Conservation (phyloP, 2,888 invertebrate species). For the Cepaea hortensis region DNA sequence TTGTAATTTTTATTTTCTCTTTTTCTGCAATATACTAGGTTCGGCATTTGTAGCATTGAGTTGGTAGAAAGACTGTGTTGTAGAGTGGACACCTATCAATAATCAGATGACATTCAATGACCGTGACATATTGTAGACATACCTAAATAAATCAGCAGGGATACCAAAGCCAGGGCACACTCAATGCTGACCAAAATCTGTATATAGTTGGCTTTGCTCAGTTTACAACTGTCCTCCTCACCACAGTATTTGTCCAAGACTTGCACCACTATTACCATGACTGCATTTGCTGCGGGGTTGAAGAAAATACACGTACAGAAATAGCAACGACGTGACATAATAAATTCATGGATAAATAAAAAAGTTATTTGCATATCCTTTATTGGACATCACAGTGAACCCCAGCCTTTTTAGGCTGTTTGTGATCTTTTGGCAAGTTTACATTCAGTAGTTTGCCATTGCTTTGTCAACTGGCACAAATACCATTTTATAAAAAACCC, state of each 20-base stretch:
- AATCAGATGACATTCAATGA: too few species aligned
- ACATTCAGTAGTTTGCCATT: too few species aligned
- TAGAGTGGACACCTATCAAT: too few species aligned
- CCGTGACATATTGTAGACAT: neutral
- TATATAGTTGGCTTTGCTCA: conserved; percentile 43
- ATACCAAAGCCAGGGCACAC: conserved; percentile 37
- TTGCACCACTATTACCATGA: conserved; percentile 45
- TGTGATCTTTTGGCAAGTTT: too few species aligned
- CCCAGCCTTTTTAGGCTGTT: too few species aligned
- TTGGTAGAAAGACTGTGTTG: too few species aligned
- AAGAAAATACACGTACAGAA: neutral
- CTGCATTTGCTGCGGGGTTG: conserved; percentile 45
- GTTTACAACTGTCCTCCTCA: conserved; percentile 12
- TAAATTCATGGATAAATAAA: neutral
- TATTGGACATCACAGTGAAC: too few species aligned
- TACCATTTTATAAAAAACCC: too few species aligned
- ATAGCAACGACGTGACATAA: neutral
- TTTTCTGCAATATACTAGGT: too few species aligned
- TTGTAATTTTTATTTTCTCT: too few species aligned
- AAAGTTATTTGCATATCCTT: neutral
- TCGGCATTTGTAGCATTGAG: too few species aligned
- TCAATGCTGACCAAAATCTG: conserved; percentile 50
- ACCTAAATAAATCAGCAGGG: conserved; percentile 47
- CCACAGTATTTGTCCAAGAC: conserved; percentile 43
- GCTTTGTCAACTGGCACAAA: too few species aligned